These are phyloP conservation scores for Stegodyphus mimosarum DNA, from an alignment of 1,140 invertebrate genomes.

Conservation along the genomic window DNA sequence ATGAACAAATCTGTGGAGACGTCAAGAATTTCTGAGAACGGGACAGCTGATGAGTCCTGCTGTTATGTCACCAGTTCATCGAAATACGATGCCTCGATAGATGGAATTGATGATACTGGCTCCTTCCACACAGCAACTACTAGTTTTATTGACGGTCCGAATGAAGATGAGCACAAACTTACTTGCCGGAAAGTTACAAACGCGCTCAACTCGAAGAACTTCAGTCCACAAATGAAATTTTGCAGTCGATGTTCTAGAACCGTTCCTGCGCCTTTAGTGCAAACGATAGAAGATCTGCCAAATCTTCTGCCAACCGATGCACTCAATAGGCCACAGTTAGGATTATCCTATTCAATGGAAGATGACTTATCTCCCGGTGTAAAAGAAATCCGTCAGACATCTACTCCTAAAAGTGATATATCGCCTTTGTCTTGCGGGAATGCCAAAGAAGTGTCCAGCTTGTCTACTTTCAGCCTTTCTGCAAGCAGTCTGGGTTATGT, in stretches of 20 bases:
- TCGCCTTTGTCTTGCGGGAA: neutral
- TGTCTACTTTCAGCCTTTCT: conserved; percentile 47
- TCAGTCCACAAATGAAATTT: neutral
- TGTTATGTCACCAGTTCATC: neutral
- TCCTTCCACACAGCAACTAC: neutral
- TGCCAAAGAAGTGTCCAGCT: conserved; percentile 12
- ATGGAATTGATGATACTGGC: neutral
- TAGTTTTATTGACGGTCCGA: neutral
- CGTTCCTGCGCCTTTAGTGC: neutral
- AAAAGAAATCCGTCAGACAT: conserved; percentile 37
- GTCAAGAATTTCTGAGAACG: neutral
- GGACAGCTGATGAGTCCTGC: no score
- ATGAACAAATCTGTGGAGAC: neutral
- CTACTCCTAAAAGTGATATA: conserved; percentile 27
- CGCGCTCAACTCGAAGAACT: neutral
- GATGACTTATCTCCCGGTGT: conserved; percentile 31
- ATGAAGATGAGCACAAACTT: neutral
- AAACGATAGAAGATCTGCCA: conserved; percentile 31
- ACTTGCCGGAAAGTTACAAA: neutral
- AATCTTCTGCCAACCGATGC: conserved; percentile 46
- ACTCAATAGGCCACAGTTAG: conserved; percentile 29
- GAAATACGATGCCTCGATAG: neutral
- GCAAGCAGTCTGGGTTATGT: conserved; percentile 39
- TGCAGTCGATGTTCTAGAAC: conserved; percentile 23
- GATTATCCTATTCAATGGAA: conserved; percentile 35